Evolutionary conservation across 2,888 invertebrate species (phyloP).

Genomic region (Boloria selene): DNA sequence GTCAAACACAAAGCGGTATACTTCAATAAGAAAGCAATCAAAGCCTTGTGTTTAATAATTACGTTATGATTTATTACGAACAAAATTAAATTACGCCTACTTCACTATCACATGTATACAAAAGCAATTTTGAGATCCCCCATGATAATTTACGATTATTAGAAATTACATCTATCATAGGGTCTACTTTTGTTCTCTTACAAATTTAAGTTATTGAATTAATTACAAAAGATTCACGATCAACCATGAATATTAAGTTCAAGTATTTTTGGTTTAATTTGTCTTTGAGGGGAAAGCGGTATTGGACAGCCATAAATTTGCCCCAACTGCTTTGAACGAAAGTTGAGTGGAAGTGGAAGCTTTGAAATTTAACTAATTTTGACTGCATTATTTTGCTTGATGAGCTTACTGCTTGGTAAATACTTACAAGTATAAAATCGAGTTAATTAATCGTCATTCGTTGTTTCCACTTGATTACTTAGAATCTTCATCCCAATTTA

Average conservation of each 20-base stretch:
- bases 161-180: constrained; percentile 23
- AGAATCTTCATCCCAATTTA: too few species aligned
- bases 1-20: too few species aligned
- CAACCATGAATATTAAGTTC: constrained; percentile 68
- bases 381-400: too few species aligned
- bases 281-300: constrained; percentile 64
- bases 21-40: neutral
- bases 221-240: constrained; percentile 72
- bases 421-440: too few species aligned
- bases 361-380: too few species aligned
- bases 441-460: too few species aligned
- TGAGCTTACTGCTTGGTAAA: too few species aligned
- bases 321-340: constrained; percentile 37
- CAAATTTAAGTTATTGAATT: constrained; percentile 73
- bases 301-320: constrained; percentile 58
- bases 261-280: constrained; percentile 72
- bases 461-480: too few species aligned
- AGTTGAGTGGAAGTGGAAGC: neutral
- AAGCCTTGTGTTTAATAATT: neutral
- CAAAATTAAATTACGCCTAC: neutral
- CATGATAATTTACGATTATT: constrained; percentile 14
- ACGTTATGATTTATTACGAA: neutral
- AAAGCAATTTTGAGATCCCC: constrained; percentile 9
- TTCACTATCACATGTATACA: constrained; percentile 20
- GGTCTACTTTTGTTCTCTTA: constrained; percentile 62